Conservation (phyloP, 2,113 vertebrate genomes). For the Campylomormyrus numenius region DNA sequence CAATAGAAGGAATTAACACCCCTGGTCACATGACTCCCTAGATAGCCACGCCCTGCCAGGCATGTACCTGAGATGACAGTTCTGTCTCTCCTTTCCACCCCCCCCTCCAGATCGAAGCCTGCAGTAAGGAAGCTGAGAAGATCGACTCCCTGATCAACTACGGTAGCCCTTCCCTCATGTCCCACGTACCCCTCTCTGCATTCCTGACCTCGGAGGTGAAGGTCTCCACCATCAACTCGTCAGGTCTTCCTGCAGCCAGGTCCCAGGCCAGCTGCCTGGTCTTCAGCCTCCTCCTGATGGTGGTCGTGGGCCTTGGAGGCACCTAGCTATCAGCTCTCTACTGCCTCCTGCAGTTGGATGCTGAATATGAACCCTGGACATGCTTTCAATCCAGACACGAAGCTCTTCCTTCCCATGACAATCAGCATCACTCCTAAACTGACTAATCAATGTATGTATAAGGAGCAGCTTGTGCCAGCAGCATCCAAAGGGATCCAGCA, state of each 20-base stretch:
- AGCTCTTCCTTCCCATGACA: neutral
- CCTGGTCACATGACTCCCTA: neutral
- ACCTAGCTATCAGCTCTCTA: neutral
- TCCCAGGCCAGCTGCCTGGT: conserved; percentile 35
- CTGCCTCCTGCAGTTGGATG: neutral
- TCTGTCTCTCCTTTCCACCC: neutral
- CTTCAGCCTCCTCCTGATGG: conserved; percentile 44
- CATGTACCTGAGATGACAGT: neutral
- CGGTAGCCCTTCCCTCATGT: conserved; percentile 81
- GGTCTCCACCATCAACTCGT: conserved; percentile 66
- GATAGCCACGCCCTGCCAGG: neutral
- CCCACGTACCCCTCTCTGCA: conserved; percentile 86
- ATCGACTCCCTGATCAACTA: conserved; percentile 94
- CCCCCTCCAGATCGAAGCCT: conserved; percentile 79
- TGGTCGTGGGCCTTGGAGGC: conserved; percentile 6
- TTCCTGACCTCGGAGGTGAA: conserved; percentile 78
- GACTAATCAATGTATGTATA: neutral
- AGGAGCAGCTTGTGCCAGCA: neutral
- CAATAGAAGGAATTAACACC: neutral
- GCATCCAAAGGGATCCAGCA: neutral
- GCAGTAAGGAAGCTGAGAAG: conserved; percentile 96
- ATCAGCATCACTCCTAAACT: neutral
- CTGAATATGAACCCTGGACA: neutral
- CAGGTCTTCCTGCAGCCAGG: conserved; percentile 30
- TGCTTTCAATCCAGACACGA: neutral